A percentile compares a stretch with the other conserved stretches of the same genome.
Evolutionary conservation across 2,797 vertebrate species (phyloP).

Genomic region (Falco rusticolus): DNA sequence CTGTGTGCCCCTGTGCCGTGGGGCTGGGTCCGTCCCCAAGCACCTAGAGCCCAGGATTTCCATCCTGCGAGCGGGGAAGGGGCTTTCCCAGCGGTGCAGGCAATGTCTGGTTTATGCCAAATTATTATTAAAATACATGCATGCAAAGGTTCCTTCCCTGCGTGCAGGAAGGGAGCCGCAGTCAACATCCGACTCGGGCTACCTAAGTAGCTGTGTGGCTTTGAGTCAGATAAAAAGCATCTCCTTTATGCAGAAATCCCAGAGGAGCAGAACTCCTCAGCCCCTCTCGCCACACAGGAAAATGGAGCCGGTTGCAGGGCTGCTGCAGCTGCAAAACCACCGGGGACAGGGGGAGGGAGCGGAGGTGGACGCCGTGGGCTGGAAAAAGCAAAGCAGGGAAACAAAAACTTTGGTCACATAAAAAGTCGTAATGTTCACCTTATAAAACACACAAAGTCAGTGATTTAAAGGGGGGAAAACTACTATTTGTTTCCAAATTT

Average conservation of each 20-base stretch:
- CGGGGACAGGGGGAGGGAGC: accelerated
- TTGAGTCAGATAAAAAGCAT: not conserved
- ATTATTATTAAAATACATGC: accelerated
- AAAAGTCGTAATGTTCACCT: conserved; percentile 32
- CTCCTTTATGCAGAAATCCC: not conserved
- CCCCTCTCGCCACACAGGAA: accelerated
- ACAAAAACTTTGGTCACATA: not conserved
- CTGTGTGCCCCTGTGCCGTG: accelerated
- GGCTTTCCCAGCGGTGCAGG: not conserved
- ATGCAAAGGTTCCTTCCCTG: not conserved
- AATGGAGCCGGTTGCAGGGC: not conserved
- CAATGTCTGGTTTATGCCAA: not conserved
- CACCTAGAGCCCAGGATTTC: not conserved
- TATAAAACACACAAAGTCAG: conserved; percentile 57
- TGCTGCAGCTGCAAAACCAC: not conserved
- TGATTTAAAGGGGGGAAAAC: conserved; percentile 75
- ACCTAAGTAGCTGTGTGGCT: accelerated
- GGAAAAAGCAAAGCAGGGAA: not conserved
- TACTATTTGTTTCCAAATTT: conserved; percentile 81
- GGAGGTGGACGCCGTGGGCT: accelerated
- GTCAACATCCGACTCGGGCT: accelerated
- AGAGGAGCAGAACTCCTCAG: not conserved
- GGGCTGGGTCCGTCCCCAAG: not conserved
- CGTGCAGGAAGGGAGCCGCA: not conserved
- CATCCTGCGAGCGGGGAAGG: not conserved